These are phyloP conservation scores for Manis pentadactyla DNA, from an alignment of 2,797 vertebrate genomes.

Conservation along the genomic window DNA sequence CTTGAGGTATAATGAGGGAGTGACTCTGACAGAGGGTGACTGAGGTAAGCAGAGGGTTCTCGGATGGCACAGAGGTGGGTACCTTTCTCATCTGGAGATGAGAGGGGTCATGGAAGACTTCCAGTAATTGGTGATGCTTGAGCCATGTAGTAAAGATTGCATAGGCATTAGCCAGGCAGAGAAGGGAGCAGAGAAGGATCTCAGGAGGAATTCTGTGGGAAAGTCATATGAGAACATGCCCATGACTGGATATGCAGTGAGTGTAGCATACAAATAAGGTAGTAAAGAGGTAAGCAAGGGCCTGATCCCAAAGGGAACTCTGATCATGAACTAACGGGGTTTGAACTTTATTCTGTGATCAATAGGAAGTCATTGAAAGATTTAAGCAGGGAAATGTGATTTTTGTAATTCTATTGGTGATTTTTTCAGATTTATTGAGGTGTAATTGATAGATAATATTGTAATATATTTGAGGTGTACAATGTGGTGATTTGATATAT, in stretches of 20 bases:
- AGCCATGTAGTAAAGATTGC: background rate
- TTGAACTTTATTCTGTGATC: background rate
- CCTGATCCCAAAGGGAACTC: background rate
- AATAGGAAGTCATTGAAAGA: slow-evolving; percentile 6
- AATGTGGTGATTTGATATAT: background rate
- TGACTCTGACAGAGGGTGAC: background rate
- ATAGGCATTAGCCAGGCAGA: background rate
- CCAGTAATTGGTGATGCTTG: background rate
- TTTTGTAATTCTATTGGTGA: background rate
- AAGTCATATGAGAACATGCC: background rate
- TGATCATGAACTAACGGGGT: background rate
- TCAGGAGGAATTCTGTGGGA: background rate
- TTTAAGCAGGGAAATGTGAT: background rate
- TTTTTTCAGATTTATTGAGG: background rate
- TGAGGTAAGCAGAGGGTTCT: background rate
- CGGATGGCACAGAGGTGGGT: background rate
- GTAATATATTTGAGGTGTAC: background rate
- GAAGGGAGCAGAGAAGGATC: background rate
- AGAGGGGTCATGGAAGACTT: background rate
- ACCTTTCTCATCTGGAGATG: background rate
- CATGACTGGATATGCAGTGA: background rate
- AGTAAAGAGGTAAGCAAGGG: background rate
- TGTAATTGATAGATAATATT: background rate
- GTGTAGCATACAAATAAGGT: background rate
- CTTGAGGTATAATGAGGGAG: background rate